Conservation (phyloP, 1,140 invertebrate genomes). For the Rhizoglyphus robini region DNA sequence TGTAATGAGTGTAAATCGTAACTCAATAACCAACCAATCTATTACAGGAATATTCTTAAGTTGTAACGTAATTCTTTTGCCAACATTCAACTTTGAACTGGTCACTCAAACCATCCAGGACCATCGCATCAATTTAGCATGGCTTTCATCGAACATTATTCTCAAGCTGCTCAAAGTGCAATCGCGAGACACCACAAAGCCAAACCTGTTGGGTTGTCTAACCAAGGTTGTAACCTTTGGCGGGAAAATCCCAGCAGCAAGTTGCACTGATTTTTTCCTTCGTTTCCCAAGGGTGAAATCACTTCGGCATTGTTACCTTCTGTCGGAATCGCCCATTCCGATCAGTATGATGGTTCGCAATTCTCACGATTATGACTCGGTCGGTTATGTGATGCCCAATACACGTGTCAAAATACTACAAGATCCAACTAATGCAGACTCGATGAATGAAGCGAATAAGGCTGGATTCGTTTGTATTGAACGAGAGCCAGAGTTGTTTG, state of each 20-base stretch:
- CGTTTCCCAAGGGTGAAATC: not conserved
- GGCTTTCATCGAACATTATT: not conserved
- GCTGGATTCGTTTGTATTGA: not conserved
- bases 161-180: not conserved
- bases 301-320: slow-evolving; percentile 1
- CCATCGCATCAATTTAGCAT: not conserved
- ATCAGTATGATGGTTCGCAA: slow-evolving; percentile 9
- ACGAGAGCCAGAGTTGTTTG: slow-evolving; percentile 6
- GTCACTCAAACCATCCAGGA: not conserved
- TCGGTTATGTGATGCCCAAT: slow-evolving; percentile 7
- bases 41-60: not conserved
- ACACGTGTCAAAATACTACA: not conserved
- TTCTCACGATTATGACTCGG: slow-evolving; percentile 13
- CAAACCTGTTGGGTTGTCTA: not conserved
- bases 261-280: not conserved
- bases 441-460: not conserved
- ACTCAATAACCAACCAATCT: no score
- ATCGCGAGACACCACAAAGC: not conserved
- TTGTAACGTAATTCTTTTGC: not conserved
- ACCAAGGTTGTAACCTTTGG: not conserved
- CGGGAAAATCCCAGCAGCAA: not conserved
- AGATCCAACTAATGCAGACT: not conserved
- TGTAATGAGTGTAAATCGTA: no score
- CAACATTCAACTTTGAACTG: not conserved
- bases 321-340: not conserved